phyloP scores from a whole-genome alignment of 2,797 vertebrate species.

The Schizothorax lantsangensis region DNA sequence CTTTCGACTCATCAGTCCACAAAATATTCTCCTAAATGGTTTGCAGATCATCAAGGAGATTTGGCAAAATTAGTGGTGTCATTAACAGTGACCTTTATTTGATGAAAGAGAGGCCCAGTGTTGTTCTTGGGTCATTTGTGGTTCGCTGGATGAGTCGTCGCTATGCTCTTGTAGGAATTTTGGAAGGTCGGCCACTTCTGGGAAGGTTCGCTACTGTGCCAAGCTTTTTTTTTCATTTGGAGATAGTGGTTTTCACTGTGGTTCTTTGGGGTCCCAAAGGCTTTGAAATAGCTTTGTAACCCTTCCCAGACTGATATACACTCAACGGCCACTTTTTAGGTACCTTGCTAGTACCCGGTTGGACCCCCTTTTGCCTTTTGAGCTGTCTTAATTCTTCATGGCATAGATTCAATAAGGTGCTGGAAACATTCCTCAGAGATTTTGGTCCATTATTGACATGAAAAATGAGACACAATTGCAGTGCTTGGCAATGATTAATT shows the following conservation, averaged over 20 bases:
- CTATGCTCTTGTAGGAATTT: conserved; percentile 1
- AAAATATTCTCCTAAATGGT: background rate
- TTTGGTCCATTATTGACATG: background rate
- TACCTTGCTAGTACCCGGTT: background rate
- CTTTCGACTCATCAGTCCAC: background rate
- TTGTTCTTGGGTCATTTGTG: background rate
- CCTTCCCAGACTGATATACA: background rate
- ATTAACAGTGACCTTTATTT: background rate
- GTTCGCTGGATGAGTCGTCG: background rate
- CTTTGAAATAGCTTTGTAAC: background rate
- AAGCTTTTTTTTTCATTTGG: background rate
- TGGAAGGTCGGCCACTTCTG: background rate
- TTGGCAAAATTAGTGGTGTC: background rate
- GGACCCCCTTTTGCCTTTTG: background rate
- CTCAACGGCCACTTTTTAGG: background rate
- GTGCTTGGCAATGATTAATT: background rate
- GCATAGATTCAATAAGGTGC: too few relatives aligned
- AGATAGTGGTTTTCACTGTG: background rate
- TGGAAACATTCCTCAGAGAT: background rate
- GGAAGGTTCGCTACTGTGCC: background rate
- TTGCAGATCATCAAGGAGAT: background rate
- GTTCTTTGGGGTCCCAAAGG: background rate
- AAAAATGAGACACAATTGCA: background rate
- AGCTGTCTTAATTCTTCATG: background rate
- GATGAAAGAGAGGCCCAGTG: background rate